phyloP scores from a whole-genome alignment of 2,888 invertebrate species.

The Andrena praecox region DNA sequence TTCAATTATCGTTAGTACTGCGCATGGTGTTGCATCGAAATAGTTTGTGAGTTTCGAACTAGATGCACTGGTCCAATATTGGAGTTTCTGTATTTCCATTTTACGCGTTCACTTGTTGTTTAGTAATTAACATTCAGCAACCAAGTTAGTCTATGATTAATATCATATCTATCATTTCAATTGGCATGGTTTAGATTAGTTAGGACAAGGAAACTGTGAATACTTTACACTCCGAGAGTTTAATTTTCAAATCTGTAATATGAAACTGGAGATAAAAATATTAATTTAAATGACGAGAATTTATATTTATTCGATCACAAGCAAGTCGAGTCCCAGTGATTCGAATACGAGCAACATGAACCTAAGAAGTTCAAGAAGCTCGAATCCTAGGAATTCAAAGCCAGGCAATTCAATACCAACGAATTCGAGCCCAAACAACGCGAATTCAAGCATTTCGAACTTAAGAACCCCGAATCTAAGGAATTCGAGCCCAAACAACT shows the following conservation, averaged over 20 bases:
- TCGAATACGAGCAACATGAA: too few species aligned
- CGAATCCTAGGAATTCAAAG: too few species aligned
- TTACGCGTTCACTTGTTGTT: background rate
- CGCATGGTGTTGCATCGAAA: constrained; percentile 9
- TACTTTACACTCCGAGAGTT: too few species aligned
- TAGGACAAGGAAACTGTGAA: background rate
- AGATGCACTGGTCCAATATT: constrained; percentile 2
- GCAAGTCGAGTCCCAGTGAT: too few species aligned
- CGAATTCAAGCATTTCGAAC: background rate
- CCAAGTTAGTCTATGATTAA: constrained; percentile 8
- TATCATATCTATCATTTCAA: background rate
- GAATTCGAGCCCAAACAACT: background rate
- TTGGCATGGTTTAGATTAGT: background rate
- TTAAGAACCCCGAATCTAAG: background rate
- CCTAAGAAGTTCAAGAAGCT: too few species aligned
- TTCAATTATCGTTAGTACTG: constrained; percentile 27
- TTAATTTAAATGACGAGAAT: too few species aligned
- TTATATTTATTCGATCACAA: too few species aligned
- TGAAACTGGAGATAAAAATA: too few species aligned
- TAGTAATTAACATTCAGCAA: background rate
- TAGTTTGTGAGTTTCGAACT: constrained; percentile 20
- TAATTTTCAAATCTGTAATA: too few species aligned
- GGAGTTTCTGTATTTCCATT: constrained; percentile 4
- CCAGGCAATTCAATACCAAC: too few species aligned
- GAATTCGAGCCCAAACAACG: too few species aligned